Evolutionary conservation across 2,888 invertebrate genomes (phyloP), one percentile per base, ranked within the genome.

Genomic region (Matsumyia berberina): DNA sequence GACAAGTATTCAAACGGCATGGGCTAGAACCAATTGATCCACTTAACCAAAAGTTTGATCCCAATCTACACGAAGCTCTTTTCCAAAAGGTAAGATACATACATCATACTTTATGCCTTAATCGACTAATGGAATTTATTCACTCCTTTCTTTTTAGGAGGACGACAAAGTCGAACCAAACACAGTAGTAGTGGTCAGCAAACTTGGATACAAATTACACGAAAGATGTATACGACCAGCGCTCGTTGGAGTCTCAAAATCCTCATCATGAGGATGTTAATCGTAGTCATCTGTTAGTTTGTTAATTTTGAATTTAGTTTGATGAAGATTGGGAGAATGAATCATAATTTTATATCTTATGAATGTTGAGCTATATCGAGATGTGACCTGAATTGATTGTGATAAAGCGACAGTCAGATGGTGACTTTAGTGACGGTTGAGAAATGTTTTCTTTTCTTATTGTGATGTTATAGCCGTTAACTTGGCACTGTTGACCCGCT

Each of bases 201-300:
- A 99, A 93, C 94, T 97, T 55, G 99, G 99, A 5, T 99, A 98
- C 92, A 97, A 97, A 91, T 93, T 99, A 69, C 96, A 97, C 89
- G 97, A 97, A 89, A 93, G 99, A 87, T 97, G 98, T 88, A 95
- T 99, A 88, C 93, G 99, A 87, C 98, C 99, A 42, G 99, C 99
- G 2, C 93, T 98, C 44, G 99, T 99, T 29, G 99, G 99, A 15
- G 99, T 99, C 15, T 95, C 97, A 46, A 97, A 97, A 92, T 86
- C 88, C 1, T 72, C 70, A 7, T 74, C 80, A 19, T 83, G 83
- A 79, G 62, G 9, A 64, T 17, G 9, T 1, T 31, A 51, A 37
- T 29, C 15, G 12, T 37, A 37, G 42, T 29, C 31, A 44, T 37
- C 29, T 17, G 12, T 51, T 44, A 57, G 51, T 33, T 66, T 17